Evolutionary conservation across 1,140 invertebrate species (phyloP), one percentile per base, ranked within the genome.

Genomic region (Pseudomyrmex concolor): DNA sequence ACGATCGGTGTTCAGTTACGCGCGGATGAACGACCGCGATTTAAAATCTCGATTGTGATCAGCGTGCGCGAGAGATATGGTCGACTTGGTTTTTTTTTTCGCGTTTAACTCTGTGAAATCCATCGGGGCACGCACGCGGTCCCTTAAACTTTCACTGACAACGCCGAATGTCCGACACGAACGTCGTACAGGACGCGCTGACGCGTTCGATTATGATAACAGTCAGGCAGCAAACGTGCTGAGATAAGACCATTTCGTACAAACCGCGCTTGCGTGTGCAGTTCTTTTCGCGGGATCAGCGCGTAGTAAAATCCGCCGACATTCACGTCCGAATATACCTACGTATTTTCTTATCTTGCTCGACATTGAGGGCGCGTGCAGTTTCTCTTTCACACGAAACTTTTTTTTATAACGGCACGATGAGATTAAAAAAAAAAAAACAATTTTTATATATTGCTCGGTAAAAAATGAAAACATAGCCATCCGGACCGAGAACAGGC

Each of bases 101-200:
- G 17, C 17, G 45, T 48, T 17, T 7, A 7, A 54, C 3, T 25
- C 15, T 8, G 22, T 15, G 34, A 72, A 63, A 73, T 62, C 12
- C 10, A n/a, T n/a, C n/a, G n/a, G n/a, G 9, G 1, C 15, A 34
- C 8, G 19, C 50, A 12, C 51, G 50, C 43, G 43, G 72, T 86
- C 71, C 60, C 64, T 86, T 86, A 64, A 87, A 86, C 84, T 87
- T 86, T 83, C 60, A 77, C 50, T 60, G 84, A 86, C 83, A 77
- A 67, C 15, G 17, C 34, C 22, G 22, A 8, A 2, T 17, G 34
- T 7, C 3, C 3, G 45, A 3, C 50, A 43, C 15, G 34, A 55
- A 50, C 15, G 5, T 34, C 17, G 17, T 45, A 71, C 55, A 10
- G 0, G 9, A 0, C 13, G 9, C 34, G 5, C 25, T 25, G 25